Conservation (phyloP, 2,113 vertebrate species). For the Montifringilla adamsi region DNA sequence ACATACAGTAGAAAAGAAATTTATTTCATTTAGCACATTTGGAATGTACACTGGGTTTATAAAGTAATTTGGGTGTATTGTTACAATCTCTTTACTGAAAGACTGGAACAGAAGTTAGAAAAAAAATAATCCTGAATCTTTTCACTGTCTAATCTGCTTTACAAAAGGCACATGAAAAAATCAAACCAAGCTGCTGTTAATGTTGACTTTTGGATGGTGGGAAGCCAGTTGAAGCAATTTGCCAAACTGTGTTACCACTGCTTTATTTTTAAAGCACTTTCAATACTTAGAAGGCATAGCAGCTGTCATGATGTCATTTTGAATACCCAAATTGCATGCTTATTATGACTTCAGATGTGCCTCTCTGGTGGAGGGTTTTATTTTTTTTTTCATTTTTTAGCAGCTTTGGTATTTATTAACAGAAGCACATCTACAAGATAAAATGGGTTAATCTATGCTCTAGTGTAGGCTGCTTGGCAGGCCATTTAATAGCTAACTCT, state of each 20-base stretch:
- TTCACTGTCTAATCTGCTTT: constrained; percentile 13
- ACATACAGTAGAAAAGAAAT: not conserved
- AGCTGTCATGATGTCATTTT: constrained; percentile 46
- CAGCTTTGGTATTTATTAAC: constrained; percentile 34
- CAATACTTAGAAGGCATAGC: constrained; percentile 31
- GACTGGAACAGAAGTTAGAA: not conserved
- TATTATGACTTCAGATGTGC: constrained; percentile 44
- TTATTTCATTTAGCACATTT: not conserved
- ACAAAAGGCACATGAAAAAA: constrained; percentile 48
- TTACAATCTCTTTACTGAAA: constrained; percentile 14
- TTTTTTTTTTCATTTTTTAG: not conserved
- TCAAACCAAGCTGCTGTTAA: constrained; percentile 28
- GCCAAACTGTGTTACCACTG: constrained; percentile 14
- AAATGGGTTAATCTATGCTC: constrained; percentile 25
- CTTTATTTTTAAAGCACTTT: constrained; percentile 57
- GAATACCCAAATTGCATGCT: constrained; percentile 44
- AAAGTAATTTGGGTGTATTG: constrained; percentile 17
- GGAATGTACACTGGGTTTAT: not conserved
- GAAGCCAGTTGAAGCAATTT: constrained; percentile 51
- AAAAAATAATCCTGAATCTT: not conserved
- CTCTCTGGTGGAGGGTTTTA: not conserved
- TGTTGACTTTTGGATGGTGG: constrained; percentile 35
- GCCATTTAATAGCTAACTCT: constrained; percentile 32
- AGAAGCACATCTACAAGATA: constrained; percentile 6
- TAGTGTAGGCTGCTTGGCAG: constrained; percentile 12